phyloP scores from a whole-genome alignment of 1,140 invertebrate genomes.

The Lithobius niger region DNA sequence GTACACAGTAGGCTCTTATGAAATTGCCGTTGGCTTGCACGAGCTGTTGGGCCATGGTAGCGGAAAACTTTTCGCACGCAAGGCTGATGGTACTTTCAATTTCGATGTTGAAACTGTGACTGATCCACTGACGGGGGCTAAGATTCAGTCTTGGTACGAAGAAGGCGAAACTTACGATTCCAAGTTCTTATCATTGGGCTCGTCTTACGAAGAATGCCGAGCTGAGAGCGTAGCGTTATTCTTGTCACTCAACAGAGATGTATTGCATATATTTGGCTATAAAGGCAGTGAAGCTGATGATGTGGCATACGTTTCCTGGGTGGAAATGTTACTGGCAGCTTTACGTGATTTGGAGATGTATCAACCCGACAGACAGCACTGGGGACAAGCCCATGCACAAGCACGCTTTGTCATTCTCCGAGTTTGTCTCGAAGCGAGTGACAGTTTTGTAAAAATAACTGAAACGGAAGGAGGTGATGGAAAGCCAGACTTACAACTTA shows the following conservation, averaged over 20 bases:
- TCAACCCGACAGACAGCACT: constrained; percentile 65
- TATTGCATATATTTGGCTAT: constrained; percentile 75
- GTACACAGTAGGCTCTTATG: constrained; percentile 54
- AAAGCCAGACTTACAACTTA: constrained; percentile 61
- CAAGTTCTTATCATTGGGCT: constrained; percentile 73
- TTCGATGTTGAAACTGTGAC: constrained; percentile 59
- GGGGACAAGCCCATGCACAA: constrained; percentile 81
- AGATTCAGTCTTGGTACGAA: constrained; percentile 53
- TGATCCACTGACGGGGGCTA: constrained; percentile 58
- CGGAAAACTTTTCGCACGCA: constrained; percentile 74
- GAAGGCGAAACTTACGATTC: constrained; percentile 82
- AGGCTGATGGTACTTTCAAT: constrained; percentile 60
- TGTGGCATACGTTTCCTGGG: constrained; percentile 84
- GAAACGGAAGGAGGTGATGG: constrained; percentile 51
- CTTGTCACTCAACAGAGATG: constrained; percentile 57
- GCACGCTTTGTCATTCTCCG: constrained; percentile 77
- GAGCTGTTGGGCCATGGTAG: constrained; percentile 90
- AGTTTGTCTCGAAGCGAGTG: constrained; percentile 71
- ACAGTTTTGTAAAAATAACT: constrained; percentile 59
- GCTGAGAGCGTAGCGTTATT: constrained; percentile 88
- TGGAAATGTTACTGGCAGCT: constrained; percentile 70
- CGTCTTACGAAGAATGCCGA: constrained; percentile 86
- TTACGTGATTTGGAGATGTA: constrained; percentile 81
- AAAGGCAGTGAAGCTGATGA: constrained; percentile 58
- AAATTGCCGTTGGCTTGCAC: constrained; percentile 83